Evolutionary conservation across 1,140 invertebrate genomes (phyloP), one percentile per base, ranked within the genome.

Genomic region (Micrasema minimum): DNA sequence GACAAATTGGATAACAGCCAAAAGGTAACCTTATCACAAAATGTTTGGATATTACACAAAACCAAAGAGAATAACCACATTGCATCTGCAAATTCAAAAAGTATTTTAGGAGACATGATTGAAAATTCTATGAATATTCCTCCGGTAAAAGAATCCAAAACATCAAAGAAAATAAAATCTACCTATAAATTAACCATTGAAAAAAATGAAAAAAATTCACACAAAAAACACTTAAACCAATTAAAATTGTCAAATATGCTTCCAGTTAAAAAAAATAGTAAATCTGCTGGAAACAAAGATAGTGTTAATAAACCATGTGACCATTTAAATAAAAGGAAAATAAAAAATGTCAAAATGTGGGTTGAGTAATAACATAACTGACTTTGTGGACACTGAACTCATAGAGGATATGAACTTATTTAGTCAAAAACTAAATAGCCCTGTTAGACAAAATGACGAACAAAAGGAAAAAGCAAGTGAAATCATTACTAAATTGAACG

Each of bases 241-340:
- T 48, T 48, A 48, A 65, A 10, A 18, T 16, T 65, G 12, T 65
- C 61, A 2, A 45, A 65, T 31, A 65, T 65, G 61, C 41, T 65
- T 65, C 41, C 41, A 48, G 20, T 6, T 20, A 46, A 65, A 18
- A 65, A 65, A 64, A 7, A 5, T 26, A 46, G 46, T 26, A 64
- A 48, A 4, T 6, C 7, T 2, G n/a, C n/a, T 9, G 12, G 2
- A 1, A 65, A 48, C n/a, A 65, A 46, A 45, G n/a, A 10, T 41
- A n/a, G n/a, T n/a, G n/a, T n/a, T n/a, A n/a, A n/a, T n/a, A n/a
- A n/a, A n/a, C n/a, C n/a, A n/a, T n/a, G n/a, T n/a, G n/a, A n/a
- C n/a, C n/a, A n/a, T 11, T 11, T 45, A 12, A 65, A 22, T 48
- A 23, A 4, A 14, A 65, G 31, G 35, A 23, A 20, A 26, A 35